Percentiles rank a stretch among this genome's conserved stretches.
These are phyloP conservation scores for Phrynocephalus guinanensis DNA, from an alignment of 2,797 vertebrate genomes.

Conservation along the genomic window DNA sequence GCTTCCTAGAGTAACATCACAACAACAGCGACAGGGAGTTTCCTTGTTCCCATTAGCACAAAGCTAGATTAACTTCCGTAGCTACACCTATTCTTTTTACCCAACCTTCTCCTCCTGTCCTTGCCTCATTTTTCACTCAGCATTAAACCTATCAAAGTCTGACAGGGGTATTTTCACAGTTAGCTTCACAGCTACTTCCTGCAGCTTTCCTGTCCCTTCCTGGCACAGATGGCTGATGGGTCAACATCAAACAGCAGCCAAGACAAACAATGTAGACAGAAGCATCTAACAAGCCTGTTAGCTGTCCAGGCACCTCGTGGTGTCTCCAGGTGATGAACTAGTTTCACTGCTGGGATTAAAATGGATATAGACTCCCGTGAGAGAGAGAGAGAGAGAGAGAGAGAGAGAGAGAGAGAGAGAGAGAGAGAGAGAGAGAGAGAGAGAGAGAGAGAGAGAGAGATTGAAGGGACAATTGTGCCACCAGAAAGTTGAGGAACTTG, in stretches of 20 bases:
- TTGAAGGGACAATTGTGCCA: conserved; percentile 19
- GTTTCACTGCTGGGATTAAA: conserved; percentile 23
- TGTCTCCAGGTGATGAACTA: conserved; percentile 14
- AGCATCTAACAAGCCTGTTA: conserved; percentile 17
- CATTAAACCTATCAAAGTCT: conserved; percentile 21
- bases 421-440: no score
- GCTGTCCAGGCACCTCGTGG: conserved; percentile 12
- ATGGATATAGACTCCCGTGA: conserved; percentile 12
- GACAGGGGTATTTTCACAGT: conserved; percentile 18
- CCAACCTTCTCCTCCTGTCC: background rate
- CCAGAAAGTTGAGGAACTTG: conserved; percentile 27
- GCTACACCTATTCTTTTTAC: conserved; percentile 19
- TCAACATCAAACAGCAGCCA: conserved; percentile 39
- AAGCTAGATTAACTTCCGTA: background rate
- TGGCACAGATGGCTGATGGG: conserved; percentile 27
- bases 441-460: background rate
- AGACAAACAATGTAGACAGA: conserved; percentile 22
- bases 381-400: no score
- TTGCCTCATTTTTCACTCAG: conserved; percentile 25
- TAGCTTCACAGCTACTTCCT: conserved; percentile 26
- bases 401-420: background rate
- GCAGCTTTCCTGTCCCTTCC: background rate
- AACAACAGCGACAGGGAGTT: conserved; percentile 6
- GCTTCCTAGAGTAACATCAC: background rate
- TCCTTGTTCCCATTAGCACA: conserved; percentile 15